A percentile compares a stretch with the other conserved stretches of the same genome.
phyloP scores from a whole-genome alignment of 1,140 invertebrate genomes.

The Drosophila bifasciata region DNA sequence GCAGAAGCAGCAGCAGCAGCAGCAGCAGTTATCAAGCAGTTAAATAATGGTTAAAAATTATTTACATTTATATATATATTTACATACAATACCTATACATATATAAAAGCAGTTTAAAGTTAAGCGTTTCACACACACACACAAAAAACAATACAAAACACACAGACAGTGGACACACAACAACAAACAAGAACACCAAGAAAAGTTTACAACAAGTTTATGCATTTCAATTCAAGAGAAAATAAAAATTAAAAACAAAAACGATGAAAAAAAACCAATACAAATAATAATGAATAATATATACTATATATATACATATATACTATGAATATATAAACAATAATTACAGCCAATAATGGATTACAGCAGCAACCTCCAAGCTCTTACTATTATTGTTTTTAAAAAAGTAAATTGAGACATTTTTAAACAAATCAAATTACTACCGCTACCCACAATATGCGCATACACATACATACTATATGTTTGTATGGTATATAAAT shows the following conservation, averaged over 20 bases:
- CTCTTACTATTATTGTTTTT: slow-evolving; percentile 57
- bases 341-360: slow-evolving; percentile 53
- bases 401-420: slow-evolving; percentile 32
- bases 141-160: slow-evolving; percentile 9
- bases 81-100: slow-evolving; percentile 49
- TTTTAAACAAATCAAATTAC: slow-evolving; percentile 42
- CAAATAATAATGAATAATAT: slow-evolving; percentile 28
- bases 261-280: slow-evolving; percentile 29
- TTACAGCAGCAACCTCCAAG: slow-evolving; percentile 44
- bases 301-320: slow-evolving; percentile 22
- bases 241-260: slow-evolving; percentile 23
- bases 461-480: slow-evolving; percentile 21
- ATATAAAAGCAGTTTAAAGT: slow-evolving; percentile 48
- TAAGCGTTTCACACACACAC: slow-evolving; percentile 53
- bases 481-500: slow-evolving; percentile 51
- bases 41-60: slow-evolving; percentile 43
- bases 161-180: slow-evolving; percentile 31
- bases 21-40: slow-evolving; percentile 43
- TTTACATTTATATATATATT: slow-evolving; percentile 48
- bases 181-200: slow-evolving; percentile 5
- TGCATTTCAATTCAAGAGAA: slow-evolving; percentile 52
- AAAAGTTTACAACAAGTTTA: slow-evolving; percentile 42
- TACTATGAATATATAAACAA: slow-evolving; percentile 38
- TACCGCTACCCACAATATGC: slow-evolving; percentile 39
- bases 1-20: slow-evolving; percentile 21